Conservation (phyloP, 2,888 invertebrate species). For the Disparrhopalites patrizii region DNA sequence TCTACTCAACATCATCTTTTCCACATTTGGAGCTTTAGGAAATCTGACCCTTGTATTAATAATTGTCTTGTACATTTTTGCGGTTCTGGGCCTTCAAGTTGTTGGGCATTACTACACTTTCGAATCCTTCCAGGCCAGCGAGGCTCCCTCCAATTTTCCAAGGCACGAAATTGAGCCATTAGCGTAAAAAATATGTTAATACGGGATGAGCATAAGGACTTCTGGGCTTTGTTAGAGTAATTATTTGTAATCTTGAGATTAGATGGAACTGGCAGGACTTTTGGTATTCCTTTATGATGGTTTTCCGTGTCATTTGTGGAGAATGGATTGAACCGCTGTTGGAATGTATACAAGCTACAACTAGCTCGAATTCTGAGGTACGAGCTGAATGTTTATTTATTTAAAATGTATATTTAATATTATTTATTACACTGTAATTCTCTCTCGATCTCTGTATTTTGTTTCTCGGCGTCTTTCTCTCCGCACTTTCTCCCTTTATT, state of each 20-base stretch:
- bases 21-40: conserved; percentile 90
- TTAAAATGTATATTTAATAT: too few species aligned
- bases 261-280: conserved; percentile 98
- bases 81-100: conserved; percentile 94
- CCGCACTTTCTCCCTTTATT: too few species aligned
- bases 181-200: too few species aligned
- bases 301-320: conserved; percentile 93
- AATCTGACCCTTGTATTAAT: conserved; percentile 91
- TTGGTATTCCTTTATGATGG: conserved; percentile 97
- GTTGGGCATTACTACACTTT: conserved; percentile 87
- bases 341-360: conserved; percentile 91
- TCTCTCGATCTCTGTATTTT: too few species aligned
- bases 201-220: too few species aligned
- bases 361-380: background rate
- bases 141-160: conserved; percentile 54
- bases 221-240: too few species aligned
- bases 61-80: conserved; percentile 96
- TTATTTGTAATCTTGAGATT: conserved; percentile 48
- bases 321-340: conserved; percentile 97
- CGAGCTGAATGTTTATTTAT: too few species aligned
- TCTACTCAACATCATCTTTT: conserved; percentile 90
- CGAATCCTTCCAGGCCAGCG: conserved; percentile 75
- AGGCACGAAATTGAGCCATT: too few species aligned
- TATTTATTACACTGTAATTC: too few species aligned
- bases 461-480: too few species aligned